Evolutionary conservation across 2,113 vertebrate species (phyloP).

Genomic region (Anolis carolinensis): DNA sequence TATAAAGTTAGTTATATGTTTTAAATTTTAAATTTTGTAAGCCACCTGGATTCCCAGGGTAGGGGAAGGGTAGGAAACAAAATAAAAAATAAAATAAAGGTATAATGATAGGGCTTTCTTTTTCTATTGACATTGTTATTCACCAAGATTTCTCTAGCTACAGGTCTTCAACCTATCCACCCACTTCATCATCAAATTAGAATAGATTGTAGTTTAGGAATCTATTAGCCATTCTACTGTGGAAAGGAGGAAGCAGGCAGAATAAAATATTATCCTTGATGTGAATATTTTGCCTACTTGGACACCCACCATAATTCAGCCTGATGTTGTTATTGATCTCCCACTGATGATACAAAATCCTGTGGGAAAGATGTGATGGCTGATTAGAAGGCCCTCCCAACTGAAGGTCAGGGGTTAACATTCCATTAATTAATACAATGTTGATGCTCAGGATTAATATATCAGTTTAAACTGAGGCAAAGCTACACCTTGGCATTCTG

Average conservation of each 20-base stretch:
- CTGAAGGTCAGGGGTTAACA: neutral
- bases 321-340: constrained; percentile 27
- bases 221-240: neutral
- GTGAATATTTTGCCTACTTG: neutral
- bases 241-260: neutral
- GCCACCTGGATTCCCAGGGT: neutral
- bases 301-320: neutral
- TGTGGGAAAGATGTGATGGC: constrained; percentile 13
- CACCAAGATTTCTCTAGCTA: neutral
- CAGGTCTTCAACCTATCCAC: constrained; percentile 21
- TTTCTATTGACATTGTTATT: neutral
- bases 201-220: neutral
- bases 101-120: neutral
- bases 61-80: neutral
- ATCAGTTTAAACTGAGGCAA: neutral
- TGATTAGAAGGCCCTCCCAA: neutral
- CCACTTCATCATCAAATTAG: neutral
- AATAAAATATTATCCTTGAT: neutral
- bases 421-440: constrained; percentile 37
- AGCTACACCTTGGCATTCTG: neutral
- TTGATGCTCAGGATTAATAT: constrained; percentile 25
- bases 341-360: neutral
- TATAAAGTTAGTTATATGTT: no score
- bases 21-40: no score
- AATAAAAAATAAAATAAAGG: neutral